These are phyloP conservation scores for Cebus imitator DNA, from an alignment of 2,113 vertebrate species.

Conservation along the genomic window DNA sequence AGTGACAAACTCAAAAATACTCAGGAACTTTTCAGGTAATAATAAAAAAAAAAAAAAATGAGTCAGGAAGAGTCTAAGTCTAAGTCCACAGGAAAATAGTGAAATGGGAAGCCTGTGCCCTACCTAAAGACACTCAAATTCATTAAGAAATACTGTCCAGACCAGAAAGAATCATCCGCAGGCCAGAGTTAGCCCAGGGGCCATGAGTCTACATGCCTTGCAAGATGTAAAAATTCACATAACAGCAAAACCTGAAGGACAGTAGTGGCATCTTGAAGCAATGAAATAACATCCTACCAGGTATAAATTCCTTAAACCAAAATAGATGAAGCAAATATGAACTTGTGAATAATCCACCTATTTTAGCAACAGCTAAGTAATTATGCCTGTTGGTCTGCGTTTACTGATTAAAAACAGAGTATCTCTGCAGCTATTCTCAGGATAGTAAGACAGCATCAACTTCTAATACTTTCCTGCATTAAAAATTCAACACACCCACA, in stretches of 20 bases:
- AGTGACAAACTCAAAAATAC: neutral
- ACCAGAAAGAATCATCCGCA: neutral
- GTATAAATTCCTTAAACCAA: neutral
- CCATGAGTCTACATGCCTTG: rapidly evolving
- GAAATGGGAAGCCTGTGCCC: neutral
- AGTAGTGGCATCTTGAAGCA: rapidly evolving
- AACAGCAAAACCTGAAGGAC: too few relatives aligned
- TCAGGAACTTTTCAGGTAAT: neutral
- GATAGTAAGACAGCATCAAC: neutral
- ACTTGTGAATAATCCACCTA: neutral
- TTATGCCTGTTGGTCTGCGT: neutral
- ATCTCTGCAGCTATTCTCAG: neutral
- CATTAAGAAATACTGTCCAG: neutral
- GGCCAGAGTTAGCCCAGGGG: neutral
- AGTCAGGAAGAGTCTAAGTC: neutral
- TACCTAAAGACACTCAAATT: neutral
- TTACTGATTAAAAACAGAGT: neutral
- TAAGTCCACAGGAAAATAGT: neutral
- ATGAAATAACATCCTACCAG: neutral
- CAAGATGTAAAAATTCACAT: neutral
- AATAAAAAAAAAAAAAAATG: neutral
- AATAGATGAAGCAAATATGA: neutral
- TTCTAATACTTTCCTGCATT: neutral
- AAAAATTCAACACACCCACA: neutral
- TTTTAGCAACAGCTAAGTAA: neutral